Conservation (phyloP, 2,888 invertebrate species). For the Lamproptera curius region DNA sequence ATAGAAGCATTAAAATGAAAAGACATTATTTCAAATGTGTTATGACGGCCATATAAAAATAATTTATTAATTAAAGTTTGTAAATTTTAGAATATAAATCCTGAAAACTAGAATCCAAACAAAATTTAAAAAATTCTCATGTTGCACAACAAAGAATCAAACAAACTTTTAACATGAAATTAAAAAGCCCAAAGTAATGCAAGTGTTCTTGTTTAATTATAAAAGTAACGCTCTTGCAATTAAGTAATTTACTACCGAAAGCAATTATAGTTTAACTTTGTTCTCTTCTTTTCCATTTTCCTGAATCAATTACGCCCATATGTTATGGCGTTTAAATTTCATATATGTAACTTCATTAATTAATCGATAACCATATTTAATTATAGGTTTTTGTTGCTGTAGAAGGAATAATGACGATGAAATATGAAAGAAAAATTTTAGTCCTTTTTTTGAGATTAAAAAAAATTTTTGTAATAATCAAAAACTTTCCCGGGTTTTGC, state of each 20-base stretch:
- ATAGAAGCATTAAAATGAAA: too few species aligned
- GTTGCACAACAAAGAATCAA: too few species aligned
- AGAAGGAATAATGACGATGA: too few species aligned
- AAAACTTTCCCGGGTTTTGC: not conserved
- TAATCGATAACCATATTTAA: not conserved
- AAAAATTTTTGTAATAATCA: not conserved
- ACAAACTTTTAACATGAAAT: too few species aligned
- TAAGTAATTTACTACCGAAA: not conserved
- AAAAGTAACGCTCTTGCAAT: not conserved
- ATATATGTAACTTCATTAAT: not conserved
- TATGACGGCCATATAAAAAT: too few species aligned
- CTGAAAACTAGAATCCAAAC: too few species aligned
- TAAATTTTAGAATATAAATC: too few species aligned
- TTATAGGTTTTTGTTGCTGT: too few species aligned
- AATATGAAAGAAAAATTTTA: too few species aligned
- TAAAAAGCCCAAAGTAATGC: not conserved
- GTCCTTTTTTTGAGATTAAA: not conserved
- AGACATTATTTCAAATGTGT: too few species aligned
- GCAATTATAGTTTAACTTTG: not conserved
- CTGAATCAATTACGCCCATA: not conserved
- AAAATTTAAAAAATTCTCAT: too few species aligned
- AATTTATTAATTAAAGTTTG: too few species aligned
- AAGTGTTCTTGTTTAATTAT: not conserved
- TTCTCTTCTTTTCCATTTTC: not conserved
- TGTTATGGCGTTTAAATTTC: not conserved